Conservation (phyloP, 2,888 invertebrate species). For the Pristionchus arcanus region DNA sequence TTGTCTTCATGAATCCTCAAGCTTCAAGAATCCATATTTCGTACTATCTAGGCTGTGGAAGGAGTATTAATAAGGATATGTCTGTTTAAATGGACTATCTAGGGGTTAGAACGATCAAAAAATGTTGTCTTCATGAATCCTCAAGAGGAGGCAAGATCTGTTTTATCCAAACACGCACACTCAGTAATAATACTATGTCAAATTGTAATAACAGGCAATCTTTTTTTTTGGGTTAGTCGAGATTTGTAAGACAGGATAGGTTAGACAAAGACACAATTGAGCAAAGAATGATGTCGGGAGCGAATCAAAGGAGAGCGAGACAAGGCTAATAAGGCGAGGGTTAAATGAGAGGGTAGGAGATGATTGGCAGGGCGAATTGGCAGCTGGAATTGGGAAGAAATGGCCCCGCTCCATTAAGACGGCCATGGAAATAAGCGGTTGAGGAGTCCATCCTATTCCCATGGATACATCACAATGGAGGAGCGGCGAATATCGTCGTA, state of each 20-base stretch:
- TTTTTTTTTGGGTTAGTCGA: background rate
- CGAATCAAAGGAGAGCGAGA: background rate
- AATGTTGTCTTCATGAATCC: too few relatives aligned
- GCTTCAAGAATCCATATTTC: too few relatives aligned
- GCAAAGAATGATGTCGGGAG: background rate
- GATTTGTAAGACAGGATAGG: background rate
- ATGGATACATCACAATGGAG: too few relatives aligned
- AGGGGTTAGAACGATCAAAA: too few relatives aligned
- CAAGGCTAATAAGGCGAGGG: background rate
- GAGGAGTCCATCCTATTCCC: too few relatives aligned
- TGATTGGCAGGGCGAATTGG: constrained; percentile 30
- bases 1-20: too few relatives aligned
- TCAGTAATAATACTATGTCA: background rate
- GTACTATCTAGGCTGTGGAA: too few relatives aligned
- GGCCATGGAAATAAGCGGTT: too few relatives aligned
- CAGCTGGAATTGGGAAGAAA: constrained; percentile 4
- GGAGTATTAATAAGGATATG: too few relatives aligned
- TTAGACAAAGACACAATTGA: background rate
- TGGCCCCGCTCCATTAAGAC: too few relatives aligned
- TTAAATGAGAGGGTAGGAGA: background rate
- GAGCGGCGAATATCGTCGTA: too few relatives aligned
- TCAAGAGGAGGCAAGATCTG: background rate
- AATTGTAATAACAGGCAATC: background rate
- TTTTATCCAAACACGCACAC: background rate
- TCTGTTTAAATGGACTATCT: too few relatives aligned